A percentile compares a stretch with the other conserved stretches of the same genome.
These are phyloP conservation scores for Takifugu rubripes DNA, from an alignment of 2,797 vertebrate genomes.

Conservation along the genomic window DNA sequence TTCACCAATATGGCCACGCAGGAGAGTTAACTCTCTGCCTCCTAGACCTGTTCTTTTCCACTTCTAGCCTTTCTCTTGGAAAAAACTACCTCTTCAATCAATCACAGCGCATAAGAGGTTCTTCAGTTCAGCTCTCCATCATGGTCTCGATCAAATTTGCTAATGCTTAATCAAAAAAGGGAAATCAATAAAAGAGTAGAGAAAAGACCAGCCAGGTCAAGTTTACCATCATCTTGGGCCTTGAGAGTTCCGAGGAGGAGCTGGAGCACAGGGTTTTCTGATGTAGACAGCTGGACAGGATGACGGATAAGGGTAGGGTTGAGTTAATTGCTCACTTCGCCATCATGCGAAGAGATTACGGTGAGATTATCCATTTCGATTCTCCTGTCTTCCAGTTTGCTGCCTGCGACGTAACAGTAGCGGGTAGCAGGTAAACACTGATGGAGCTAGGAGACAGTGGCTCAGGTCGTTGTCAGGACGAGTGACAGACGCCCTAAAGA, in stretches of 20 bases:
- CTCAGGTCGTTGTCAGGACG: slow-evolving; percentile 22
- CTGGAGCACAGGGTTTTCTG: slow-evolving; percentile 7
- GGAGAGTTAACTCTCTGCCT: too few relatives aligned
- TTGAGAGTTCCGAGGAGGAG: slow-evolving; percentile 30
- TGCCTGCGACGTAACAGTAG: slow-evolving; percentile 7
- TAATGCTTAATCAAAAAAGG: slow-evolving; percentile 35
- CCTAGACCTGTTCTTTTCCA: too few relatives aligned
- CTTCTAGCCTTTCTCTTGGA: background rate
- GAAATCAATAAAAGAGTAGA: slow-evolving; percentile 8
- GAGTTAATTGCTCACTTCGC: slow-evolving; percentile 64
- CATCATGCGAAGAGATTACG: slow-evolving; percentile 58
- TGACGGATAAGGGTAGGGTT: slow-evolving; percentile 49
- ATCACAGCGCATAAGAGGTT: slow-evolving; percentile 23
- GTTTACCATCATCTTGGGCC: slow-evolving; percentile 22
- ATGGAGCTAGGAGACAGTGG: slow-evolving; percentile 34
- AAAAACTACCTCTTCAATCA: slow-evolving; percentile 36
- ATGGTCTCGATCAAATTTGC: background rate
- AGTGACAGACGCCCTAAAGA: slow-evolving; percentile 51
- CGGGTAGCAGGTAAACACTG: background rate
- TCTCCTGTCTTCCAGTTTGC: slow-evolving; percentile 32
- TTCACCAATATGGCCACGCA: too few relatives aligned
- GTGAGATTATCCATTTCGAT: slow-evolving; percentile 61
- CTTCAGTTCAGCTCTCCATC: slow-evolving; percentile 26
- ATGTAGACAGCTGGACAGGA: slow-evolving; percentile 36
- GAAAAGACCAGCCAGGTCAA: slow-evolving; percentile 4